Evolutionary conservation across 1,140 invertebrate species (phyloP).

Genomic region (Gyrodactylus bullatarudis): DNA sequence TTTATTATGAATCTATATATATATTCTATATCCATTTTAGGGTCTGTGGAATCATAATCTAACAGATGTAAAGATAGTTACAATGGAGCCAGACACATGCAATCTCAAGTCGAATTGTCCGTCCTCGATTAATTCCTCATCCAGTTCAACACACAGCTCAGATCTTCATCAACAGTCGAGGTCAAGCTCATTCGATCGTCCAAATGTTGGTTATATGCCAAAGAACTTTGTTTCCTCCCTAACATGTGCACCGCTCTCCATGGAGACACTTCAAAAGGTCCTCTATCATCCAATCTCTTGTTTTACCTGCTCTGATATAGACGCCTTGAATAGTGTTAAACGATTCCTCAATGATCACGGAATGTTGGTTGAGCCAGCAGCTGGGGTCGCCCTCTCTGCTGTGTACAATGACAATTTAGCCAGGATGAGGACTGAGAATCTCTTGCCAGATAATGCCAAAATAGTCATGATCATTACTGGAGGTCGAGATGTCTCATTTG

Average conservation of each 20-base stretch:
- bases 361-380: constrained; percentile 23
- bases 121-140: not conserved
- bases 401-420: constrained; percentile 14
- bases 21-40: no score
- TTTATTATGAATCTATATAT: no score
- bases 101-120: not conserved
- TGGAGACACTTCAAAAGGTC: not conserved
- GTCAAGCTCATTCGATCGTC: no score
- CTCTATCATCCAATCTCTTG: not conserved
- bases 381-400: constrained; percentile 22
- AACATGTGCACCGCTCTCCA: not conserved
- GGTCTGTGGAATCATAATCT: not conserved
- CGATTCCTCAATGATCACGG: constrained; percentile 14
- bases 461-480: not conserved
- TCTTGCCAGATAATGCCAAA: not conserved
- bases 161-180: no score
- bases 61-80: not conserved
- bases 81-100: not conserved
- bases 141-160: not conserved
- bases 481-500: not conserved
- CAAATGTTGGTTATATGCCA: no score
- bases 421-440: not conserved
- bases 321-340: constrained; percentile 9
- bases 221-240: not conserved
- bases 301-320: not conserved